A percentile compares a stretch with the other conserved stretches of the same genome.
These are phyloP conservation scores for Drosophila pseudoananassae DNA, from an alignment of 1,140 invertebrate species.

Conservation along the genomic window DNA sequence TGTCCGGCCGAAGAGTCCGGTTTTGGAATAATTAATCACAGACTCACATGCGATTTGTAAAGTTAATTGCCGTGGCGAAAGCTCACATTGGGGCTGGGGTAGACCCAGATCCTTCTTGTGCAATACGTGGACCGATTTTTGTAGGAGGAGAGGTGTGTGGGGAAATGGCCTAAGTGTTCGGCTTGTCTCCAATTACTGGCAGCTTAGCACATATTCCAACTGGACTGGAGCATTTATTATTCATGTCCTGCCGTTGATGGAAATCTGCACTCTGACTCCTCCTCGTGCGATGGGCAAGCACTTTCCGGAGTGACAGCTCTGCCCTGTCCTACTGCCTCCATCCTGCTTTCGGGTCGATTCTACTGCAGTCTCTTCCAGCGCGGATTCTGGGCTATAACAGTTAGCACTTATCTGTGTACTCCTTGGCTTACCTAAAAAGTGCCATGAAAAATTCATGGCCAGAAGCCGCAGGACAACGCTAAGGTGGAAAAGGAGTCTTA, in stretches of 20 bases:
- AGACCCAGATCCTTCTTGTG: neutral
- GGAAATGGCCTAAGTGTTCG: slow-evolving; percentile 62
- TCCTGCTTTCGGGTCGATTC: slow-evolving; percentile 4
- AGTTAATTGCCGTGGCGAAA: slow-evolving; percentile 82
- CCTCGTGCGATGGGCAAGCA: slow-evolving; percentile 20
- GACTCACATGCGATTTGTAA: slow-evolving; percentile 82
- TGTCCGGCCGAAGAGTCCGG: slow-evolving; percentile 74
- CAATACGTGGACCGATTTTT: neutral
- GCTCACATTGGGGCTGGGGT: slow-evolving; percentile 32
- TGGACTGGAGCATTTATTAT: slow-evolving; percentile 64
- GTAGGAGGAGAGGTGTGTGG: neutral
- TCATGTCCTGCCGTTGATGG: slow-evolving; percentile 30
- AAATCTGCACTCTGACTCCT: slow-evolving; percentile 9
- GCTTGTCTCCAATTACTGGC: slow-evolving; percentile 73
- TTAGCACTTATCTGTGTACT: slow-evolving; percentile 29
- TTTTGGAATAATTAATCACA: slow-evolving; percentile 83
- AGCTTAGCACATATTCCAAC: slow-evolving; percentile 72
- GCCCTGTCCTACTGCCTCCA: slow-evolving; percentile 18
- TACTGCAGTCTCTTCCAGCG: slow-evolving; percentile 56
- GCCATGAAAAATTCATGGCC: slow-evolving; percentile 75
- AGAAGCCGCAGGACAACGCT: slow-evolving; percentile 48
- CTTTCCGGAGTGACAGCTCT: slow-evolving; percentile 19
- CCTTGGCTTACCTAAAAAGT: slow-evolving; percentile 36
- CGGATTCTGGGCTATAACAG: slow-evolving; percentile 13
- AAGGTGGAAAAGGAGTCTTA: slow-evolving; percentile 14